These are phyloP conservation scores for Myiotriccus ornatus DNA, from an alignment of 2,797 vertebrate species.

Conservation along the genomic window DNA sequence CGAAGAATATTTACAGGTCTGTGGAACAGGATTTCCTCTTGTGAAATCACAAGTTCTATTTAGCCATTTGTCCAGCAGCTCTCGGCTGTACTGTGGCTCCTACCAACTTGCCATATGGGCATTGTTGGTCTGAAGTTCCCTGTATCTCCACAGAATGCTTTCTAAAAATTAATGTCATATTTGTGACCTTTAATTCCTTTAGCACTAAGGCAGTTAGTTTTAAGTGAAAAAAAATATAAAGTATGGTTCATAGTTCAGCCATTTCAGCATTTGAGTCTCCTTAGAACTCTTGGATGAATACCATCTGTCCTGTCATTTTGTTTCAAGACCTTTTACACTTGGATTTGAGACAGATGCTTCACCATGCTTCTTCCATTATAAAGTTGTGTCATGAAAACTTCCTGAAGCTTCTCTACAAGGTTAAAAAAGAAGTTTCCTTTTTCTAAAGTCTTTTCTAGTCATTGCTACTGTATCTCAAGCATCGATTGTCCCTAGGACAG, in stretches of 20 bases:
- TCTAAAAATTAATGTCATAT: not conserved
- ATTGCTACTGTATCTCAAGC: not conserved
- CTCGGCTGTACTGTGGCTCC: not conserved
- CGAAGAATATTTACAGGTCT: not conserved
- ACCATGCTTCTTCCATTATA: conserved; percentile 13
- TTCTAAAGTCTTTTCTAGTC: not conserved
- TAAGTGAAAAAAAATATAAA: conserved; percentile 12
- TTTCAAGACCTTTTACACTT: conserved; percentile 39
- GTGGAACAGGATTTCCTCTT: not conserved
- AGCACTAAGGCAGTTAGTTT: not conserved
- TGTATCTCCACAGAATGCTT: not conserved
- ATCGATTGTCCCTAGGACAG: not conserved
- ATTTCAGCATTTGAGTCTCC: not conserved
- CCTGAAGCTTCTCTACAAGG: not conserved
- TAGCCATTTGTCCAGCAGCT: not conserved
- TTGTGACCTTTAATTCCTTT: not conserved
- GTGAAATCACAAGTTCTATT: not conserved
- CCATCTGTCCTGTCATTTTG: conserved; percentile 54
- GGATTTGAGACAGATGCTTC: conserved; percentile 56
- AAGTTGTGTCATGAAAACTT: not conserved
- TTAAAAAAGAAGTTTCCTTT: not conserved
- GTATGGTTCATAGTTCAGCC: not conserved
- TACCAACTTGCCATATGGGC: not conserved
- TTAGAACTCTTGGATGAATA: conserved; percentile 47
- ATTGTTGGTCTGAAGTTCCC: not conserved